Conservation (phyloP, 2,113 vertebrate species). For the Coturnix japonica region DNA sequence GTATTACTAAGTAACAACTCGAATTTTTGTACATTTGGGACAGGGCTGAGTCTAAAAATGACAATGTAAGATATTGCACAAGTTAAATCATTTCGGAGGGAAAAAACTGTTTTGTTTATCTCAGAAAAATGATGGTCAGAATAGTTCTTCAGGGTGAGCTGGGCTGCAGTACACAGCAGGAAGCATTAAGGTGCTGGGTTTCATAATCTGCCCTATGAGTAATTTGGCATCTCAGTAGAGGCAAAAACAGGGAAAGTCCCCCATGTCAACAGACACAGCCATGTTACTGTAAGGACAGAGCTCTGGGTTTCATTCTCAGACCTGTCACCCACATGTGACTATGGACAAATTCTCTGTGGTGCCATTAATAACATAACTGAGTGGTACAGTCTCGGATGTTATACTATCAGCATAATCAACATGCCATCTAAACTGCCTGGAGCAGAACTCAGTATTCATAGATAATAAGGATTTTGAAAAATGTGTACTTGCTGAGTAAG, state of each 20-base stretch:
- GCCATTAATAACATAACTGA: neutral
- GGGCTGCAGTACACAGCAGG: neutral
- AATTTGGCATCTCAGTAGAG: neutral
- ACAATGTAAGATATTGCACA: neutral
- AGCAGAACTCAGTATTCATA: neutral
- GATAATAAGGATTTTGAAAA: neutral
- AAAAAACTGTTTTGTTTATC: neutral
- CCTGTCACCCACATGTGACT: neutral
- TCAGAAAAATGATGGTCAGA: neutral
- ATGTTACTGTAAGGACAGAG: neutral
- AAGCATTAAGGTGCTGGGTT: neutral
- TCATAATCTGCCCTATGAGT: neutral
- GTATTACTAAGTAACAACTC: neutral
- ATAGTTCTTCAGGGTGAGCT: neutral
- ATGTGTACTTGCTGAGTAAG: neutral
- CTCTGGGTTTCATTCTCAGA: neutral
- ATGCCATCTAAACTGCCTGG: neutral
- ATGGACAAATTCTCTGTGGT: neutral
- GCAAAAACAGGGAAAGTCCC: neutral
- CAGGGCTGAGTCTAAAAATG: neutral
- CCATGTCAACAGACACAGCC: neutral
- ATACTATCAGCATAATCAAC: neutral
- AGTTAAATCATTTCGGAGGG: neutral
- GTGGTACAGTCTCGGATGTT: rapidly evolving
- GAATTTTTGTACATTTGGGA: neutral